A percentile compares a stretch with the other conserved stretches of the same genome.
Evolutionary conservation across 2,797 vertebrate species (phyloP).

Genomic region (Chrysocyon brachyurus): DNA sequence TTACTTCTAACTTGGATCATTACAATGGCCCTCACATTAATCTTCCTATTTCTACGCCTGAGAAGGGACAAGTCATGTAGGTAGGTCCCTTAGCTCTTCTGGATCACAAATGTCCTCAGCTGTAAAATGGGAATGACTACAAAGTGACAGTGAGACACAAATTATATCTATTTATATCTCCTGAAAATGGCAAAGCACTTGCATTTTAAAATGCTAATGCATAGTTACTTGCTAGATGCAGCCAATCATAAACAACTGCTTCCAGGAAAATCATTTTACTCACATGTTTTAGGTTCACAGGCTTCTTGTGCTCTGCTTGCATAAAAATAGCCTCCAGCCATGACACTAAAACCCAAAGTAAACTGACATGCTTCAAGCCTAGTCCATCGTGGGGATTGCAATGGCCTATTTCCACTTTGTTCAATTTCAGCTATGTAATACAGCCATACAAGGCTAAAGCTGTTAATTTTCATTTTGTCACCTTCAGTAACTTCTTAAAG

Average conservation of each 20-base stretch:
- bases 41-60: background rate
- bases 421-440: background rate
- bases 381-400: background rate
- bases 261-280: slow-evolving; percentile 29
- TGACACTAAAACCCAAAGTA: background rate
- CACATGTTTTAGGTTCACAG: background rate
- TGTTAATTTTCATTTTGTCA: slow-evolving; percentile 65
- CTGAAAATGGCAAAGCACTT: background rate
- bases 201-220: background rate
- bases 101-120: background rate
- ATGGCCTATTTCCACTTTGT: background rate
- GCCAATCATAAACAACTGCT: background rate
- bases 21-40: background rate
- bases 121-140: background rate
- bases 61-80: background rate
- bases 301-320: background rate
- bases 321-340: background rate
- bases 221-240: background rate
- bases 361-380: background rate
- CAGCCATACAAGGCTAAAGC: background rate
- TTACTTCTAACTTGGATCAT: slow-evolving; percentile 11
- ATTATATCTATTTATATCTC: background rate
- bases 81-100: background rate
- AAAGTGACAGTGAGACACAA: background rate
- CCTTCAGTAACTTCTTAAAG: slow-evolving; percentile 59